Evolutionary conservation across 2,113 vertebrate species (phyloP).

Genomic region (Muntiacus muntjak): DNA sequence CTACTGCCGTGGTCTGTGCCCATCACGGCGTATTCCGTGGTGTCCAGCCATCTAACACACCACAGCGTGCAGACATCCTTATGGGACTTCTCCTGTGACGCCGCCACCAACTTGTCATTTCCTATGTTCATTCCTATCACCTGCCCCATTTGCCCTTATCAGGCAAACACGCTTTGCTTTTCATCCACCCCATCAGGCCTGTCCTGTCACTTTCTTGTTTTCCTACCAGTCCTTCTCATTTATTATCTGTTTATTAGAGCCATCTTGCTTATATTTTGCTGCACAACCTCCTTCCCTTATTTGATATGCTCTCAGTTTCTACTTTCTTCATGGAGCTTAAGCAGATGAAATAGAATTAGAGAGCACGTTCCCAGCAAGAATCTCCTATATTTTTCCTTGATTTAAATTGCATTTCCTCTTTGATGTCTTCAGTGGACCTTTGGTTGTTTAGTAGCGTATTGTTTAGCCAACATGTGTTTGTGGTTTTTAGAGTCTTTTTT

Average conservation of each 20-base stretch:
- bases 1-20: background rate
- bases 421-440: background rate
- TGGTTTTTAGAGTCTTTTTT: background rate
- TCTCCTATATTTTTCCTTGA: background rate
- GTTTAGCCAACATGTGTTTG: background rate
- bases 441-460: background rate
- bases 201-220: background rate
- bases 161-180: background rate
- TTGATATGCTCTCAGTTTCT: background rate
- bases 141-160: background rate
- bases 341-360: background rate
- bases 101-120: background rate
- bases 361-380: background rate
- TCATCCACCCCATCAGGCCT: background rate
- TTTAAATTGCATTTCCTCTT: background rate
- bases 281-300: background rate
- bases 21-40: fast-evolving
- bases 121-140: background rate
- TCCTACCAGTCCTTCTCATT: background rate
- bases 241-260: background rate
- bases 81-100: background rate
- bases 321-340: background rate
- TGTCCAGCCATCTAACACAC: background rate
- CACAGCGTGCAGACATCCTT: background rate
- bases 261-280: background rate